These are phyloP conservation scores for Octonoba sinensis DNA, from an alignment of 2,888 invertebrate species.

Conservation along the genomic window DNA sequence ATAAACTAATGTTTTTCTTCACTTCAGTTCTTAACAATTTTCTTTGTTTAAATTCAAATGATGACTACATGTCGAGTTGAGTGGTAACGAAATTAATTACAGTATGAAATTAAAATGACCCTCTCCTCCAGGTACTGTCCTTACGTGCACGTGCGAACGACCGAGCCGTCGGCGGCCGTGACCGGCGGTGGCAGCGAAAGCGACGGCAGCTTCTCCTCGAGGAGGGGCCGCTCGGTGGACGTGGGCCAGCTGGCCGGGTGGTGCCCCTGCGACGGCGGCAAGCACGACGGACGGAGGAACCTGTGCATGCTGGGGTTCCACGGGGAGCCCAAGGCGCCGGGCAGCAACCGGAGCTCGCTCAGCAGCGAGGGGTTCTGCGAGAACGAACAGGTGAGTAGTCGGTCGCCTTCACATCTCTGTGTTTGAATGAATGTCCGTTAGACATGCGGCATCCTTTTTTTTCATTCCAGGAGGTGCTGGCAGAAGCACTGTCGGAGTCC, in stretches of 20 bases:
- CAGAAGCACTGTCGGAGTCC: conserved; percentile 45
- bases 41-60: no score
- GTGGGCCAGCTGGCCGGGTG: conserved; percentile 52
- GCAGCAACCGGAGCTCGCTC: conserved; percentile 86
- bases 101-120: no score
- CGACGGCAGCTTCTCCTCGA: conserved; percentile 46
- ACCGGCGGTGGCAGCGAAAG: conserved; percentile 27
- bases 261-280: conserved; percentile 54
- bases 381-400: conserved; percentile 70
- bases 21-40: no score
- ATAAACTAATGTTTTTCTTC: no score
- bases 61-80: no score
- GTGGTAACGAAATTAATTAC: no score
- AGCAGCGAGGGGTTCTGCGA: conserved; percentile 98
- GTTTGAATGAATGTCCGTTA: not conserved
- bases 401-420: conserved; percentile 43
- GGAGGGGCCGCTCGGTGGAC: conserved; percentile 65
- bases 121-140: conserved; percentile 57
- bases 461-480: conserved; percentile 19
- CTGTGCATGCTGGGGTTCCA: conserved; percentile 61
- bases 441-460: not conserved
- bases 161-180: conserved; percentile 37
- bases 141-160: conserved; percentile 64
- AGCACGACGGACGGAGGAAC: conserved; percentile 44
- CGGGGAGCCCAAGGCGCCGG: conserved; percentile 26